Conservation (phyloP, 2,113 vertebrate species). For the Cebidichthys violaceus region DNA sequence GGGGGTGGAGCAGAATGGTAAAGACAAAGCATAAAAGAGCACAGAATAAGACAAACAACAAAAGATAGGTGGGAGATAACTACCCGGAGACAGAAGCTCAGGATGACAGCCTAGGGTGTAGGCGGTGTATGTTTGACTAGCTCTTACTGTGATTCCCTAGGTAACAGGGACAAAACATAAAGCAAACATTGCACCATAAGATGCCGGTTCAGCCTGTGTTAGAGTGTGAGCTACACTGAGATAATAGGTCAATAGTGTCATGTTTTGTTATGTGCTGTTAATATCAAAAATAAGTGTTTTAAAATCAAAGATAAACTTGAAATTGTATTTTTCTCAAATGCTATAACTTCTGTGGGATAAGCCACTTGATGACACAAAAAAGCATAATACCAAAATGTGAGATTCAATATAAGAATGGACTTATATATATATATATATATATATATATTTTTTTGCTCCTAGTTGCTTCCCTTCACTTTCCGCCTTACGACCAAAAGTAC, state of each 20-base stretch:
- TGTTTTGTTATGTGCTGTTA: neutral
- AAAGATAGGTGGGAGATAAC: conserved; percentile 37
- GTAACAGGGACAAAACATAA: conserved; percentile 45
- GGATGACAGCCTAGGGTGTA: conserved; percentile 39
- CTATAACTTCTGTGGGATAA: neutral
- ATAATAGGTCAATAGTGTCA: neutral
- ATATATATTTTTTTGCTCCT: neutral
- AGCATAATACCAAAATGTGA: neutral
- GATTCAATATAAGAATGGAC: conserved; percentile 1
- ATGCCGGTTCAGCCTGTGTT: neutral
- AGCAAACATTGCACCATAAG: conserved; percentile 32
- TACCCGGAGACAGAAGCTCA: conserved; percentile 32
- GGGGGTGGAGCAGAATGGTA: neutral
- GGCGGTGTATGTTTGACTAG: conserved; percentile 38
- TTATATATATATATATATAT: no score
- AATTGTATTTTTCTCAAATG: neutral
- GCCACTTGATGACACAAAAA: neutral
- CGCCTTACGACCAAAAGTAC: neutral
- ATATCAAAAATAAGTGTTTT: neutral
- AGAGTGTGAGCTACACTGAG: neutral
- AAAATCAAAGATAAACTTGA: neutral
- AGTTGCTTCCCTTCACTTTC: neutral
- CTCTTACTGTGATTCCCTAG: conserved; percentile 38
- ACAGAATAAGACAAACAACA: conserved; percentile 33
- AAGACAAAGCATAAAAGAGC: conserved; percentile 21